Percentiles rank a stretch among this genome's conserved stretches.
Evolutionary conservation across 2,113 vertebrate species (phyloP).

Genomic region (Empidonax alnorum): DNA sequence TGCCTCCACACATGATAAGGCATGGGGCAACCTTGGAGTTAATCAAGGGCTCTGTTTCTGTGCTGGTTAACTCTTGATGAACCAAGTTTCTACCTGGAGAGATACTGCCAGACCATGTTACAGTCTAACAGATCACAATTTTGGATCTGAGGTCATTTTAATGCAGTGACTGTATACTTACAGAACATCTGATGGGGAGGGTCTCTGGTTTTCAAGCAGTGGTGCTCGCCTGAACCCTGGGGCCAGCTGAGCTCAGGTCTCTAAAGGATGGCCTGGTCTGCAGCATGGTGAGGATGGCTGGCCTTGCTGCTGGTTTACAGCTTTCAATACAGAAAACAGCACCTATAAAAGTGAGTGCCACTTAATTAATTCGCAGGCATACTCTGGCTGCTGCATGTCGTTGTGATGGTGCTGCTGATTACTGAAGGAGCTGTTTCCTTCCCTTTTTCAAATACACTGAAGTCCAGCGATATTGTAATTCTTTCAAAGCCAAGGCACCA

Average conservation of each 20-base stretch:
- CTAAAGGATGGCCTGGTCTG: background rate
- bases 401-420: background rate
- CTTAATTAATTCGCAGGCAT: background rate
- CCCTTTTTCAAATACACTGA: background rate
- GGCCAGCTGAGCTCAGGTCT: background rate
- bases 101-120: background rate
- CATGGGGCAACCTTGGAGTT: constrained; percentile 15
- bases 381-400: background rate
- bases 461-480: background rate
- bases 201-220: background rate
- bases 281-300: background rate
- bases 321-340: background rate
- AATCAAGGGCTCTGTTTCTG: background rate
- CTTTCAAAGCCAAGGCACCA: background rate
- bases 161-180: background rate
- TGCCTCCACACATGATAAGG: constrained; percentile 24
- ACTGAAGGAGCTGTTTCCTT: background rate
- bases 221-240: background rate
- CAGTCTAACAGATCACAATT: background rate
- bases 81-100: background rate
- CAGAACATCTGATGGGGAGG: background rate
- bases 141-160: background rate
- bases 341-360: background rate
- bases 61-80: constrained; percentile 49
- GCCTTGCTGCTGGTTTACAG: background rate